Conservation (phyloP, 2,113 vertebrate species). For the Leptobrachium leishanense region DNA sequence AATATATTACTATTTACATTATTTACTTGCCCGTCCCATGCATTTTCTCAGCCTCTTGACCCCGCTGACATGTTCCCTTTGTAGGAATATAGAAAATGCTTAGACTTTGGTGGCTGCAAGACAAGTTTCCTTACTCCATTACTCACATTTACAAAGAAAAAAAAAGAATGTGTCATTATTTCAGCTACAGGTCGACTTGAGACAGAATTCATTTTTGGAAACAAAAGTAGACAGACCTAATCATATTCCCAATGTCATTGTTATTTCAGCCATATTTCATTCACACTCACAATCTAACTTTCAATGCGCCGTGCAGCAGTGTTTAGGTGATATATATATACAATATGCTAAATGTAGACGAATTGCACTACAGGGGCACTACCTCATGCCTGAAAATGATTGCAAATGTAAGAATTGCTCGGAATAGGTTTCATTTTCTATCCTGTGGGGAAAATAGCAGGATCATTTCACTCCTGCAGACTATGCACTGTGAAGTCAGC, state of each 20-base stretch:
- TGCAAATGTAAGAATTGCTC: conserved; percentile 32
- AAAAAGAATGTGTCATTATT: neutral
- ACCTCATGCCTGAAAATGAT: conserved; percentile 29
- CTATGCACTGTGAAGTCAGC: neutral
- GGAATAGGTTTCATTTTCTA: conserved; percentile 31
- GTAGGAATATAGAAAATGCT: too few relatives aligned
- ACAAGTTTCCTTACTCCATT: too few relatives aligned
- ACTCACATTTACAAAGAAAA: too few relatives aligned
- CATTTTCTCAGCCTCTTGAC: too few relatives aligned
- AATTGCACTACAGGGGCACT: conserved; percentile 32
- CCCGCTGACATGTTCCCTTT: too few relatives aligned
- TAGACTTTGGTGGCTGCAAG: too few relatives aligned
- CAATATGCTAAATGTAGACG: conserved; percentile 27
- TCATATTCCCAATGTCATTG: conserved; percentile 38
- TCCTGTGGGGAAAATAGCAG: conserved; percentile 37
- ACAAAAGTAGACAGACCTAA: conserved; percentile 19
- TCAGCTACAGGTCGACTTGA: neutral
- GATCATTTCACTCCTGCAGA: conserved; percentile 24
- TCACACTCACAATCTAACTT: conserved; percentile 19
- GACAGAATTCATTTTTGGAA: neutral
- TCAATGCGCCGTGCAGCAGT: conserved; percentile 8
- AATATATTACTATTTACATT: too few relatives aligned
- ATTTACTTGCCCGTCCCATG: too few relatives aligned
- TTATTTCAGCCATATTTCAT: conserved; percentile 36
- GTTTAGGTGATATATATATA: conserved; percentile 9